phyloP scores from a whole-genome alignment of 1,140 invertebrate species.

The Pogonognathellus flavescens region DNA sequence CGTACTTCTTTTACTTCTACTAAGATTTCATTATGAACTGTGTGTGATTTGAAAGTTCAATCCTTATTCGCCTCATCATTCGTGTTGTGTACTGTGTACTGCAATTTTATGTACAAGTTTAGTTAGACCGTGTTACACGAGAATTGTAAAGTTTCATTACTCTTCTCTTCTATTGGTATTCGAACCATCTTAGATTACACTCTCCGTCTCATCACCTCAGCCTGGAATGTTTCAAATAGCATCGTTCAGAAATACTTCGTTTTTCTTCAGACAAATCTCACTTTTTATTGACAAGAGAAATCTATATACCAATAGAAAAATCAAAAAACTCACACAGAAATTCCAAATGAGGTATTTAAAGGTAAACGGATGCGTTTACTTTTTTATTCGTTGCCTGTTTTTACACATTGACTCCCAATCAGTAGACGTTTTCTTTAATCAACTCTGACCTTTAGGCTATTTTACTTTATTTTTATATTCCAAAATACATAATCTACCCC shows the following conservation, averaged over 20 bases:
- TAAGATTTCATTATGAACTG: background rate
- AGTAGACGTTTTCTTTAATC: background rate
- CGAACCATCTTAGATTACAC: background rate
- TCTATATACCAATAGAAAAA: background rate
- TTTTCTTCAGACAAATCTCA: background rate
- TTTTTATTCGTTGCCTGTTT: background rate
- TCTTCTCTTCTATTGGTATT: background rate
- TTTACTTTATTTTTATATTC: too few relatives aligned
- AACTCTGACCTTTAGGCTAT: constrained; percentile 24
- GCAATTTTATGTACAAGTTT: background rate
- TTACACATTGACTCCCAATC: background rate
- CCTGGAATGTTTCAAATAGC: background rate
- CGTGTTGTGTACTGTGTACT: too few relatives aligned
- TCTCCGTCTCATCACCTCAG: too few relatives aligned
- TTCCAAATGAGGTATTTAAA: constrained; percentile 26
- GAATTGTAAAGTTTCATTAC: background rate
- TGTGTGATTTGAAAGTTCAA: constrained; percentile 23
- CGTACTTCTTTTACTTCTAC: background rate
- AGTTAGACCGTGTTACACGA: background rate
- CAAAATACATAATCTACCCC: too few relatives aligned
- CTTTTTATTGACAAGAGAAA: background rate
- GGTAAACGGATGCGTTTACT: constrained; percentile 24
- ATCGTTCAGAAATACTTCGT: background rate
- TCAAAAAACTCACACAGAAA: background rate
- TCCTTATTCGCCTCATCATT: too few relatives aligned